Conservation (phyloP, 2,113 vertebrate genomes). For the Rhinoptilus africanus region DNA sequence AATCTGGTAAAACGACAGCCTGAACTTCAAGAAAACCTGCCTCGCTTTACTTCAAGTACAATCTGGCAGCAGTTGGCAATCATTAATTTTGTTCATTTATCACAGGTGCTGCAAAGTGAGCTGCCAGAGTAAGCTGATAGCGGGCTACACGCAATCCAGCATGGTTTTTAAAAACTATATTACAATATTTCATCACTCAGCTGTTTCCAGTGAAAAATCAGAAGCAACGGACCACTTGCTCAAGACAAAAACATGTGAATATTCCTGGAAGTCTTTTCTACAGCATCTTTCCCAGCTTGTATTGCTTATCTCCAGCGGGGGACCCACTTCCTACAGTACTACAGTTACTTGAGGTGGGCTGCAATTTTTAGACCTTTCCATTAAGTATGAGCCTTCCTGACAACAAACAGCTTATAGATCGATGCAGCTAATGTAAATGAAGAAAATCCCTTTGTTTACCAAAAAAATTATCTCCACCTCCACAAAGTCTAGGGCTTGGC, state of each 20-base stretch:
- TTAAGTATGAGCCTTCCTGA: background rate
- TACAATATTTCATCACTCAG: background rate
- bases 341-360: background rate
- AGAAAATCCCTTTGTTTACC: background rate
- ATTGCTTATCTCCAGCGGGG: background rate
- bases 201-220: constrained; percentile 6
- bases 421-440: background rate
- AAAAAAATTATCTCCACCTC: background rate
- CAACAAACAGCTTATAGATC: background rate
- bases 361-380: background rate
- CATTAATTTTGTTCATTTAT: background rate
- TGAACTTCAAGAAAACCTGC: background rate
- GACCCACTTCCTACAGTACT: background rate
- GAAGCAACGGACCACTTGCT: background rate
- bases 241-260: background rate
- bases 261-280: background rate
- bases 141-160: background rate
- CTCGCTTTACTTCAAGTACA: background rate
- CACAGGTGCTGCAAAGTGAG: background rate
- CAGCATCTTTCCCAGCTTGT: background rate
- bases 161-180: background rate
- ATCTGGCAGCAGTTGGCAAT: background rate
- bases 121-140: background rate
- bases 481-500: background rate
- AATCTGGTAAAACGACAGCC: background rate